These are phyloP conservation scores for Catocala fraxini DNA, from an alignment of 2,888 invertebrate genomes.

Conservation along the genomic window DNA sequence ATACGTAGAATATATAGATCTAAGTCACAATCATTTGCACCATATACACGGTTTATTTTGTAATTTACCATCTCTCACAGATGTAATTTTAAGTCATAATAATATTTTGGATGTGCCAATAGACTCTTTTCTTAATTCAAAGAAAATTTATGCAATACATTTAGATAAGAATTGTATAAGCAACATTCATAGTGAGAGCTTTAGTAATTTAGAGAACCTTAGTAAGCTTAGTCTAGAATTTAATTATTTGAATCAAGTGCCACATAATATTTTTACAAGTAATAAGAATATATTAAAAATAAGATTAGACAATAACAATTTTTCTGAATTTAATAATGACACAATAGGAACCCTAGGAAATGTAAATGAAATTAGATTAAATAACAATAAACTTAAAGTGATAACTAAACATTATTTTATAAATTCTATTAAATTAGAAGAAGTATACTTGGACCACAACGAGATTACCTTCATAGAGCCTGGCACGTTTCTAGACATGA, in stretches of 20 bases:
- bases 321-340: slow-evolving; percentile 92
- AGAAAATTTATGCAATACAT: slow-evolving; percentile 92
- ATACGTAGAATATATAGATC: slow-evolving; percentile 92
- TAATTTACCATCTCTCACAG: slow-evolving; percentile 92
- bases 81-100: slow-evolving; percentile 95
- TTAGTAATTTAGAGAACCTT: slow-evolving; percentile 92
- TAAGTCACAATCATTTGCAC: slow-evolving; percentile 96
- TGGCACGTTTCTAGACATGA: slow-evolving; percentile 91
- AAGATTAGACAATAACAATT: slow-evolving; percentile 95
- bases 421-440: slow-evolving; percentile 91
- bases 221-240: slow-evolving; percentile 94
- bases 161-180: slow-evolving; percentile 95
- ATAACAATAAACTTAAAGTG: slow-evolving; percentile 93
- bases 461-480: slow-evolving; percentile 93
- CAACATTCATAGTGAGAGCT: slow-evolving; percentile 92
- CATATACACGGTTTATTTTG: slow-evolving; percentile 94
- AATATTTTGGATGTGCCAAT: slow-evolving; percentile 95
- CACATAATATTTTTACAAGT: slow-evolving; percentile 92
- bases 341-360: slow-evolving; percentile 92
- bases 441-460: slow-evolving; percentile 95
- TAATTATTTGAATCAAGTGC: slow-evolving; percentile 94
- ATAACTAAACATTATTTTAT: slow-evolving; percentile 93
- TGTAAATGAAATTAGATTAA: slow-evolving; percentile 93
- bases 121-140: slow-evolving; percentile 94
- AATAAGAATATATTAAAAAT: slow-evolving; percentile 93